Conservation (phyloP, 2,113 vertebrate genomes). For the Danionella cerebrum region DNA sequence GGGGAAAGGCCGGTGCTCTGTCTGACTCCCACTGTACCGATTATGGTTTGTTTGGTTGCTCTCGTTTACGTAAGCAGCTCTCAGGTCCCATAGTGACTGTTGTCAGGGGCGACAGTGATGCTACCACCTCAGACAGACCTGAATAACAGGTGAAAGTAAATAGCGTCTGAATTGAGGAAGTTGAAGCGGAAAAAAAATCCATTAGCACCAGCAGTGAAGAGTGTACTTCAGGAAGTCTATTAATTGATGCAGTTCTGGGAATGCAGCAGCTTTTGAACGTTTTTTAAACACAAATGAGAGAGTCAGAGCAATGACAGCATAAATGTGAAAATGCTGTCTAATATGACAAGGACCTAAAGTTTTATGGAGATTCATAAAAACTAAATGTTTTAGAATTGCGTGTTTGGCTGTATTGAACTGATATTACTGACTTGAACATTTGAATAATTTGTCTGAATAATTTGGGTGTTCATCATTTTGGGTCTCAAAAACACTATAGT, state of each 20-base stretch:
- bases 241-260: constrained; percentile 8
- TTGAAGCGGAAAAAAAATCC: neutral
- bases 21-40: neutral
- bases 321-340: constrained; percentile 7
- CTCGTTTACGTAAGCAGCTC: constrained; percentile 5
- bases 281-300: neutral
- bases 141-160: neutral
- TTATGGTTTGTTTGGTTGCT: neutral
- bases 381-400: too few relatives aligned
- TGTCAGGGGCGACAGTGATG: neutral
- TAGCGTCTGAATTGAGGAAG: neutral
- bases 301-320: neutral
- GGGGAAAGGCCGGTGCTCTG: neutral
- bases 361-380: too few relatives aligned
- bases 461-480: too few relatives aligned
- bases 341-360: too few relatives aligned
- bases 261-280: constrained; percentile 7
- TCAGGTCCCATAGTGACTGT: constrained; percentile 8
- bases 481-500: too few relatives aligned
- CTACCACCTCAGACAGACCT: neutral
- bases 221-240: constrained; percentile 8
- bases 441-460: too few relatives aligned
- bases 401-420: too few relatives aligned
- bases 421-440: too few relatives aligned
- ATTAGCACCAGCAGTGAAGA: neutral